These are phyloP conservation scores for Trichopoda pennipes DNA, from an alignment of 2,888 invertebrate species.

Conservation along the genomic window DNA sequence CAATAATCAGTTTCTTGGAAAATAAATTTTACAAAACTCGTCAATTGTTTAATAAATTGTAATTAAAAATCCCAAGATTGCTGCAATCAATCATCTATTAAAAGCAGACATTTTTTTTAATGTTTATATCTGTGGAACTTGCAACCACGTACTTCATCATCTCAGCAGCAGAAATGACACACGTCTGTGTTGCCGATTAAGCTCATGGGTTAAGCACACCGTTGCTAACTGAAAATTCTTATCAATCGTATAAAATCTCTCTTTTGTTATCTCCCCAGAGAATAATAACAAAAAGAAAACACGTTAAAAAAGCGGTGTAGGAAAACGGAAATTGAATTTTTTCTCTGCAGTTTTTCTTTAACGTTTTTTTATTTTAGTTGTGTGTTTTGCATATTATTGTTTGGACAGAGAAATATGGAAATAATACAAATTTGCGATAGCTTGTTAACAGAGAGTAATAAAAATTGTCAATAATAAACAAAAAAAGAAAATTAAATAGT, in stretches of 20 bases:
- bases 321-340: constrained; percentile 61
- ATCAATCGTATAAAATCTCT: constrained; percentile 59
- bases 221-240: constrained; percentile 52
- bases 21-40: not conserved
- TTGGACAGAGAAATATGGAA: too few relatives aligned
- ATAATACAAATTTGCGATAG: too few relatives aligned
- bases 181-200: constrained; percentile 17
- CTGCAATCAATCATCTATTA: constrained; percentile 51
- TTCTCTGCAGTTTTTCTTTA: constrained; percentile 1
- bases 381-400: not conserved
- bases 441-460: too few relatives aligned
- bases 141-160: not conserved
- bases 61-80: constrained; percentile 17
- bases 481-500: too few relatives aligned
- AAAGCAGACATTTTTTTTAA: constrained; percentile 3
- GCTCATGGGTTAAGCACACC: constrained; percentile 46
- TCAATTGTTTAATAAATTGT: constrained; percentile 23
- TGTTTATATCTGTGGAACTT: not conserved
- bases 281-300: constrained; percentile 17
- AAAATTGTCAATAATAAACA: too few relatives aligned
- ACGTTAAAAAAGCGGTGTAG: constrained; percentile 20
- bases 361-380: not conserved
- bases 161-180: constrained; percentile 17
- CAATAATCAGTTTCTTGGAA: too few relatives aligned
- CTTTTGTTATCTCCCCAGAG: constrained; percentile 44